These are phyloP conservation scores for Brachycybe producta DNA, from an alignment of 2,888 invertebrate genomes.

Conservation along the genomic window DNA sequence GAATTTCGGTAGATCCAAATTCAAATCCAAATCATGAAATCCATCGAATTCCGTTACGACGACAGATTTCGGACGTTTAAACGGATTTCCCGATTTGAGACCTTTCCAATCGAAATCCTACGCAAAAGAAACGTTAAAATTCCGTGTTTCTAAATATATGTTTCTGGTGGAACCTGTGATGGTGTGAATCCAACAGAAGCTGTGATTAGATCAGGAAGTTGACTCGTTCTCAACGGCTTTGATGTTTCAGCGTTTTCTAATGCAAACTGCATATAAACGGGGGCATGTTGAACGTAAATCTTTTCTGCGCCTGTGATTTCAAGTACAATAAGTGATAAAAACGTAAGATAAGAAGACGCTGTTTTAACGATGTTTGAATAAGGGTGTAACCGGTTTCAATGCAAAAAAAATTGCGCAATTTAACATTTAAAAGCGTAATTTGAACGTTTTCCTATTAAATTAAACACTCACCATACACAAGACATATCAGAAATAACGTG, in stretches of 20 bases:
- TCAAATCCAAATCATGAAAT: conserved; percentile 28
- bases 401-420: too few relatives aligned
- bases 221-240: conserved; percentile 8
- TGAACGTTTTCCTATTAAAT: too few relatives aligned
- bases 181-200: conserved; percentile 7
- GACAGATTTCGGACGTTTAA: conserved; percentile 55
- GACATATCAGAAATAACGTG: too few relatives aligned
- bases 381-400: too few relatives aligned
- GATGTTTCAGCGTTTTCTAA: neutral
- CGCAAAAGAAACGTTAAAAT: neutral
- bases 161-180: neutral
- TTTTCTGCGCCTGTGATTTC: neutral
- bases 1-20: conserved; percentile 3
- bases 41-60: conserved; percentile 59
- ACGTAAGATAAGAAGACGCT: too few relatives aligned
- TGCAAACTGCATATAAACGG: conserved; percentile 5
- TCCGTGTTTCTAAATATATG: neutral
- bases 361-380: too few relatives aligned
- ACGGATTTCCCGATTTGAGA: conserved; percentile 53
- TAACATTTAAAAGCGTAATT: too few relatives aligned
- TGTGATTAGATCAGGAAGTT: conserved; percentile 9
- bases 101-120: conserved; percentile 45
- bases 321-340: too few relatives aligned
- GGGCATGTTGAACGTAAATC: conserved; percentile 13
- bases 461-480: too few relatives aligned